phyloP scores from a whole-genome alignment of 1,140 invertebrate species.

The Bombus polaris region DNA sequence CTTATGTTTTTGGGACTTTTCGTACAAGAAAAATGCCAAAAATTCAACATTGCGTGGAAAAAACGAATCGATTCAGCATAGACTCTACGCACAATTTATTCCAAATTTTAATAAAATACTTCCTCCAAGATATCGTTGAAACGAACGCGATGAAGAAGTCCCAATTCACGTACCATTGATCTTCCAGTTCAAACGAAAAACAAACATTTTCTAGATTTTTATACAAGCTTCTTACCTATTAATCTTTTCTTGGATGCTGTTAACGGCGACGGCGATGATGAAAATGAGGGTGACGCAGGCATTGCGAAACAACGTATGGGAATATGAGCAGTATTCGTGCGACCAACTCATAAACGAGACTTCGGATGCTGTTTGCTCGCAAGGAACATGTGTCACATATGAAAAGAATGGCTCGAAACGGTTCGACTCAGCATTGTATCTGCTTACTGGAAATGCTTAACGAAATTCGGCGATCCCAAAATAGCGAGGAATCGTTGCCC shows the following conservation, averaged over 20 bases:
- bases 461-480: background rate
- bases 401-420: background rate
- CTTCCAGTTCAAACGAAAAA: slow-evolving; percentile 1
- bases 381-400: too few species aligned
- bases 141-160: background rate
- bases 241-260: background rate
- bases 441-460: background rate
- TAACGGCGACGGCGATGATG: background rate
- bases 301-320: background rate
- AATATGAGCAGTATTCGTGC: background rate
- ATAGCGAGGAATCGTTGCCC: background rate
- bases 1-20: background rate
- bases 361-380: background rate
- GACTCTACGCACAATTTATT: background rate
- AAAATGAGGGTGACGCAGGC: background rate
- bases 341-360: background rate
- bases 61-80: background rate
- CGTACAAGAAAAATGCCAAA: too few species aligned
- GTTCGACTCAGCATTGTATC: background rate
- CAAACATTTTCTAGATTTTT: background rate
- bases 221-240: background rate
- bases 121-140: too few species aligned
- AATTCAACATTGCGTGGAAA: background rate
- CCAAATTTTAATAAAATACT: background rate
- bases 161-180: background rate